Conservation (phyloP, 2,797 vertebrate genomes). For the Anguilla megastoma region DNA sequence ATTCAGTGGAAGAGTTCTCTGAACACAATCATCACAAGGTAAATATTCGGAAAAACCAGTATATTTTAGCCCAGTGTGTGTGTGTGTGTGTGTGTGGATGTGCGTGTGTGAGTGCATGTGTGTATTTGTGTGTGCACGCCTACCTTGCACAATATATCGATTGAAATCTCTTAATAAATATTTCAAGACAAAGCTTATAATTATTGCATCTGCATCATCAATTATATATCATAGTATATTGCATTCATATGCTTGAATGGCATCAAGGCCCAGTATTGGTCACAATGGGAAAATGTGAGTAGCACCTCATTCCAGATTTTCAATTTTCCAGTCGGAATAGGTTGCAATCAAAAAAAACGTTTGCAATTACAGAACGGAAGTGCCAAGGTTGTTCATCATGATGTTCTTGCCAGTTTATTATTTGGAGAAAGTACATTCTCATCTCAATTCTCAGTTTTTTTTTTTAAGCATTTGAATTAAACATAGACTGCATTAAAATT, state of each 20-base stretch:
- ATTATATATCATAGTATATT: background rate
- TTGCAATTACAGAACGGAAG: background rate
- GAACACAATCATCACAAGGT: background rate
- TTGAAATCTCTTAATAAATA: too few relatives aligned
- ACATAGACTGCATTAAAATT: conserved; percentile 34
- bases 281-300: background rate
- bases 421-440: background rate
- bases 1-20: background rate
- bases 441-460: background rate
- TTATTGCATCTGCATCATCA: too few relatives aligned
- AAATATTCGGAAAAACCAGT: background rate
- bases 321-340: background rate
- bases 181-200: too few relatives aligned
- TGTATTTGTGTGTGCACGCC: background rate
- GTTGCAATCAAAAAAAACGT: background rate
- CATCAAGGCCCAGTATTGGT: background rate
- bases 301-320: background rate
- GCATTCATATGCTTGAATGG: background rate
- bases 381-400: background rate
- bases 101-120: background rate
- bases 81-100: too few relatives aligned
- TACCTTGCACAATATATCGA: too few relatives aligned
- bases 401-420: conserved; percentile 12
- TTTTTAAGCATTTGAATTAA: conserved; percentile 27
- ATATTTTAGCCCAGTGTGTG: background rate